Base-by-base conservation (phyloP, 2,797 vertebrate genomes). In the Heterohyrax brucei region DNA sequence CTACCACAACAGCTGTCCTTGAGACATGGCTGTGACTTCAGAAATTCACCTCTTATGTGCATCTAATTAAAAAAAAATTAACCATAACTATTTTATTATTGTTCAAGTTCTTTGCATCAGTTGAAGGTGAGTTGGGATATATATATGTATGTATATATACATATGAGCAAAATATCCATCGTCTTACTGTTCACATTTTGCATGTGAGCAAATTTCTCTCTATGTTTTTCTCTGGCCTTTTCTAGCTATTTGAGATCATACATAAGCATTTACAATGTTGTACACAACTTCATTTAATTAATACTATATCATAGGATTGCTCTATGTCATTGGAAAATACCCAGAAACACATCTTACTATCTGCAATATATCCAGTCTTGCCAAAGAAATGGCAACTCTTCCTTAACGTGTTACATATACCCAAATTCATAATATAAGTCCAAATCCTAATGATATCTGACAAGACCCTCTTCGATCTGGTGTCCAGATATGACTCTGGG, bases 71-170 rank as follows among this genome's bases (percentile, higher is more conserved):
- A 61, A 16, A 44, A 70, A 89, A 73, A 22, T 73, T n/a, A 84
- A 44, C 84, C 56, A 14, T 78, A 62, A 95, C 66, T 95, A 48
- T 73, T 78, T 56, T 89, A 53, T 89, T 48, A 26, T 79, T 61
- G 44, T 48, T 21, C 79, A 73, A 30, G 62, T 64, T 89, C 59
- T 39, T 33, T 84, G 24, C 30, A 28, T 12, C 64, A 8, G 3
- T 66, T 66, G 64, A 79, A 76, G 61, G 39, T 18, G 56, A 87
- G 28, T 59, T 79, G 12, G 28, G 33, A 12, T 13, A 66, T 9
- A 88, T 68, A 13, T 24, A 61, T 61, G 59, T 33, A 79, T 39
- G 39, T 39, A 3, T 3, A 39, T 39, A 39, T 39, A 39, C 39
- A 70, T 64, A 33, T 22, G 79, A 89, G 64, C 16, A 77, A 89